Conservation (phyloP, 2,797 vertebrate species). For the Rhincodon typus region DNA sequence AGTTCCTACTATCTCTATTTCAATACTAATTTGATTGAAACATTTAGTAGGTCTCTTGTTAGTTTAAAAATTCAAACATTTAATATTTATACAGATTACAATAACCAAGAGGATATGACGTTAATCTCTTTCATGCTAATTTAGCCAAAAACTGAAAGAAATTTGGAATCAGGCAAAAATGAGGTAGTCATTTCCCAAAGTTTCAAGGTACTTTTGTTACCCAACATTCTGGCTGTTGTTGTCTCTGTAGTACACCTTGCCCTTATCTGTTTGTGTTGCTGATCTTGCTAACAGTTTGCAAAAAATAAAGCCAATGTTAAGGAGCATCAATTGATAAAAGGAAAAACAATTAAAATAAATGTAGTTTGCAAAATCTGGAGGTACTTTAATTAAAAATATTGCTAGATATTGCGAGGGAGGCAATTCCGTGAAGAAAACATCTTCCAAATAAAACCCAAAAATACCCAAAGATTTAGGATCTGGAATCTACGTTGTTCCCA, state of each 20-base stretch:
- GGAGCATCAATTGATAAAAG: not conserved
- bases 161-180: not conserved
- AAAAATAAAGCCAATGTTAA: not conserved
- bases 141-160: not conserved
- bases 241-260: not conserved
- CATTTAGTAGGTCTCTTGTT: not conserved
- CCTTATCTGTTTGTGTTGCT: not conserved
- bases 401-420: too few relatives aligned
- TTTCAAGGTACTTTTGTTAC: not conserved
- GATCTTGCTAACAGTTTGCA: not conserved
- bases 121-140: not conserved
- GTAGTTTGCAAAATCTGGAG: not conserved
- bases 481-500: too few relatives aligned
- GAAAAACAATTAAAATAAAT: not conserved
- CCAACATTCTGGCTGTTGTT: not conserved
- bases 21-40: not conserved
- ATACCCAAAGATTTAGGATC: not conserved
- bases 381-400: too few relatives aligned
- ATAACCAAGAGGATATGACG: not conserved
- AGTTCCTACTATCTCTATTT: too few relatives aligned
- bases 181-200: not conserved
- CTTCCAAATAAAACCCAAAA: not conserved
- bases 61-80: not conserved
- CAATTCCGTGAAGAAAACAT: not conserved
- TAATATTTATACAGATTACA: not conserved